These are phyloP conservation scores for Muschampia plurimacula DNA, from an alignment of 2,888 invertebrate genomes.

Conservation along the genomic window DNA sequence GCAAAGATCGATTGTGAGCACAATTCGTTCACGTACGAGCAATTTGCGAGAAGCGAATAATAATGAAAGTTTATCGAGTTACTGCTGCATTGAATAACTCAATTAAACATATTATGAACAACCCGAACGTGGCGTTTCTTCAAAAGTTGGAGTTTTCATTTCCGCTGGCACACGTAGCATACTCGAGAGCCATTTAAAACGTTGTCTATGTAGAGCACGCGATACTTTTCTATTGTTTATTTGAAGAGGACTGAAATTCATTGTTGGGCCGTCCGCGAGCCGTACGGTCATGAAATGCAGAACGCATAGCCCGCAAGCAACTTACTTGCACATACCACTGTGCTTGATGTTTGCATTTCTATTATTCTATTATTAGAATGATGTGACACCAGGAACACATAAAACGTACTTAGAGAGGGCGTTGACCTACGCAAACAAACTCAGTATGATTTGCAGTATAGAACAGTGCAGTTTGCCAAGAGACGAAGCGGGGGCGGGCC, in stretches of 20 bases:
- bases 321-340: slow-evolving; percentile 68
- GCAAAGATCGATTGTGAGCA: slow-evolving; percentile 80
- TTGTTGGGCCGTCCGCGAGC: slow-evolving; percentile 52
- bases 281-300: slow-evolving; percentile 54
- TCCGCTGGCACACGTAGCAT: slow-evolving; percentile 20
- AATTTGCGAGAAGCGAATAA: slow-evolving; percentile 80
- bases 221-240: slow-evolving; percentile 61
- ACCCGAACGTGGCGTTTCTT: slow-evolving; percentile 56
- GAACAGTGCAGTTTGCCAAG: slow-evolving; percentile 82
- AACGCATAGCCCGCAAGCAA: slow-evolving; percentile 62
- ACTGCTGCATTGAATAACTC: slow-evolving; percentile 67
- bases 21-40: slow-evolving; percentile 82
- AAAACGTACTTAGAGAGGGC: slow-evolving; percentile 76
- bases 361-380: slow-evolving; percentile 82
- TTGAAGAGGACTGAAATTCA: slow-evolving; percentile 52
- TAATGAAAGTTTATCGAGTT: slow-evolving; percentile 83
- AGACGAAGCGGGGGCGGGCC: slow-evolving; percentile 72
- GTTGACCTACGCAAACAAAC: slow-evolving; percentile 83
- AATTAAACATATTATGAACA: slow-evolving; percentile 78
- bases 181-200: slow-evolving; percentile 46
- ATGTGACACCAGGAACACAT: slow-evolving; percentile 84
- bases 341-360: slow-evolving; percentile 78
- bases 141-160: slow-evolving; percentile 50
- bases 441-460: slow-evolving; percentile 78
- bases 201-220: slow-evolving; percentile 37